Evolutionary conservation across 2,113 vertebrate species (phyloP), one percentile per base, ranked within the genome.

Genomic region (Gadus chalcogrammus): DNA sequence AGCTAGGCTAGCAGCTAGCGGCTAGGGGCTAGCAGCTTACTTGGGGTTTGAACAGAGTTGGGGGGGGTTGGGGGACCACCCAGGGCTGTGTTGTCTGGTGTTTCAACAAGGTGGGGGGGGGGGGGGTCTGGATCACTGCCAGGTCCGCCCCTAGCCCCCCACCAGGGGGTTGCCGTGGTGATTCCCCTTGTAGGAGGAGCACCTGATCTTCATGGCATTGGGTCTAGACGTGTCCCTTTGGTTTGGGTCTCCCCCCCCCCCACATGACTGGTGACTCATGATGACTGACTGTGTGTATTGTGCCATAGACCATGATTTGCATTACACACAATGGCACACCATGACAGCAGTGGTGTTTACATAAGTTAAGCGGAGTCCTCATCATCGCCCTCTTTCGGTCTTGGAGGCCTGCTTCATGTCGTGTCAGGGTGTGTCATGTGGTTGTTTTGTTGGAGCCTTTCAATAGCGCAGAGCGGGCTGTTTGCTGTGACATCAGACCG

Each of bases 401-500:
- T 22, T 22, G 18, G 22, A 22, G 22, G 11, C 12, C 22, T 61
- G 42, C 42, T 48, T 4, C 31, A 35, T 35, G 60, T 1, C 15
- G 55, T 1, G 55, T 17, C 58, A 20, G 60, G 56, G 13, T 68
- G 61, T 76, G 75, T 28, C 68, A 65, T n/a, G 53, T 60, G 60
- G 64, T 61, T 20, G 42, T 48, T 48, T 12, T 48, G 42, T 13
- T 48, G 42, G 42, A 48, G 8, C 42, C 8, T 48, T 60, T 73
- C 48, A 68, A 18, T 63, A 6, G 42, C 53, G 70, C 65, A 65
- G 4, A 63, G n/a, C 31, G 48, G 31, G 68, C 8, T 76, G 80
- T 90, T 88, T 89, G 81, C 76, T 86, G 64, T 88, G 72, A 82
- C 78, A 88, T 85, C 80, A 82, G 16, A 18, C 31, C 38, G 67